Base-by-base conservation (phyloP, 1,140 invertebrate species). In the Cecropterus lyciades region DNA sequence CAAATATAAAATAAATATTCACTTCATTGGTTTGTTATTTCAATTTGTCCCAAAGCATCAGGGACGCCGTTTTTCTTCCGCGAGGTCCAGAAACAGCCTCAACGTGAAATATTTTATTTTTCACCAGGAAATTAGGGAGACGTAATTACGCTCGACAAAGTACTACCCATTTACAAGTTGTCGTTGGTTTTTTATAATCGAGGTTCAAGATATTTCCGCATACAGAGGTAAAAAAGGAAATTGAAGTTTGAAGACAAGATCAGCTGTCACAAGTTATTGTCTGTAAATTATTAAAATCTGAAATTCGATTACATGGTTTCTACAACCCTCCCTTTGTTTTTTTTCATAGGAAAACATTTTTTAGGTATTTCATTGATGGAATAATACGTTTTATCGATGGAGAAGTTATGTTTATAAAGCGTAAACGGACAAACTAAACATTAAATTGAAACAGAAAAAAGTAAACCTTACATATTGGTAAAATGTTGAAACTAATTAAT, bases 141-240 rank as follows among this genome's bases (percentile, higher is more conserved):
- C 24, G 56, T 48, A 60, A 60, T 48, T 60, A 60, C 56, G 43
- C 56, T 48, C 56, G 43, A 37, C 56, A 30, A 46, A 48, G 27
- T 60, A 30, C 48, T 48, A 24, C 27, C 43, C 43, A 60, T 60
- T 60, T 46, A 59, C 56, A 59, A 48, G 42, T 46, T 30, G 43
- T 17, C 45, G 56, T 48, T 57, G 55, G 53, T n/a, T 48, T 33
- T 48, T 59, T 48, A 42, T 59, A 20, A 33, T 46, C 17, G 43
- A 48, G 16, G 33, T 30, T 46, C n/a, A 33, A 48, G 17, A 57
- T 45, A 57, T 45, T 57, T 53, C 15, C 51, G 30, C 24, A 14
- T 52, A 11, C 24, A 14, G 13, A n/a, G 8, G 0, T n/a, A 8
- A 17, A 53, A 46, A 45, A 15, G 42, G 42, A 57, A 57, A 59